These are phyloP conservation scores for Callitettix versicolor DNA, from an alignment of 1,140 invertebrate species.

Conservation along the genomic window DNA sequence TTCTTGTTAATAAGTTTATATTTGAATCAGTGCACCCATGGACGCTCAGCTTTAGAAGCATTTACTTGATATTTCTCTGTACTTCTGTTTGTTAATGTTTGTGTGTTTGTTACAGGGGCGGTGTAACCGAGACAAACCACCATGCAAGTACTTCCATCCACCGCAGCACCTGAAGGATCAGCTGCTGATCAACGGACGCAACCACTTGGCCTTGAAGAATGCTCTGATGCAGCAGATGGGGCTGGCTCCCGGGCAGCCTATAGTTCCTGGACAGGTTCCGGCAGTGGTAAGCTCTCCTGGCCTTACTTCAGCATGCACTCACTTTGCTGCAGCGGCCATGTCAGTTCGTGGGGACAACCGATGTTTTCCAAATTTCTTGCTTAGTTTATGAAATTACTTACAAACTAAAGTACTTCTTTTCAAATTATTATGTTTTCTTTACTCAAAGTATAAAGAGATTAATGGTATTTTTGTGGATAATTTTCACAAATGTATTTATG, in stretches of 20 bases:
- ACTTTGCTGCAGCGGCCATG: neutral
- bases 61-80: too few species aligned
- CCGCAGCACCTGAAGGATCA: conserved; percentile 99
- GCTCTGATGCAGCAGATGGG: conserved; percentile 94
- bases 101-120: conserved; percentile 70
- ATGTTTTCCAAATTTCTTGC: too few species aligned
- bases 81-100: conserved; percentile 10
- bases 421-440: too few species aligned
- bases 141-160: conserved; percentile 99
- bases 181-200: conserved; percentile 96
- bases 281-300: conserved; percentile 61
- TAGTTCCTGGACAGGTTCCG: conserved; percentile 82
- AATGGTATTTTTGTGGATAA: too few species aligned
- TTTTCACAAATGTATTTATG: too few species aligned
- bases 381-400: too few species aligned
- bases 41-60: too few species aligned
- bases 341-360: neutral
- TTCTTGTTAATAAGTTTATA: too few species aligned
- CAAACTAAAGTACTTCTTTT: too few species aligned
- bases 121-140: conserved; percentile 98
- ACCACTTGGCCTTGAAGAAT: conserved; percentile 96
- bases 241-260: conserved; percentile 70
- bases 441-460: too few species aligned
- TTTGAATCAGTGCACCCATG: too few species aligned
- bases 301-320: neutral